A percentile compares a stretch with the other conserved stretches of the same genome.
These are phyloP conservation scores for Sepioteuthis lessoniana DNA, from an alignment of 2,888 invertebrate species.

Conservation along the genomic window DNA sequence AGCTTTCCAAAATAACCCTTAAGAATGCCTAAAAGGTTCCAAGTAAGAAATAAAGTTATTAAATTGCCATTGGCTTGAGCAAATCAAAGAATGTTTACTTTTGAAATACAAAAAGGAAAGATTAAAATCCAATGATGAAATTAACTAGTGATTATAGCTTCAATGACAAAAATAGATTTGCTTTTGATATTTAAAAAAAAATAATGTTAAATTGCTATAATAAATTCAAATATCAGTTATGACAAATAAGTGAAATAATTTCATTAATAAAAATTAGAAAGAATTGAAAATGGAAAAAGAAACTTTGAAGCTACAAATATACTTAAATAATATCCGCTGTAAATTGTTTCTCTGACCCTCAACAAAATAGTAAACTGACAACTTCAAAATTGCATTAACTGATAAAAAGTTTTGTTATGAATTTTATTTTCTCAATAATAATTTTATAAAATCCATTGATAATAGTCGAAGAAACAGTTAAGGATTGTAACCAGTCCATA, in stretches of 20 bases:
- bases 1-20: constrained; percentile 10
- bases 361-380: background rate
- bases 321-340: too few species aligned
- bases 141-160: background rate
- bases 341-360: background rate
- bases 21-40: background rate
- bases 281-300: background rate
- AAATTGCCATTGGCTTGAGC: background rate
- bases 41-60: background rate
- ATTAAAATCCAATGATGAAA: background rate
- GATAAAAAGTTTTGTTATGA: background rate
- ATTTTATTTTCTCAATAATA: background rate
- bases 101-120: background rate
- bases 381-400: background rate
- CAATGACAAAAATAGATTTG: background rate
- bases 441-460: background rate
- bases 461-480: background rate
- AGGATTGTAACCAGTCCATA: constrained; percentile 25
- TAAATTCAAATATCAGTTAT: background rate
- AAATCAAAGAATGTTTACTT: background rate
- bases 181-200: background rate
- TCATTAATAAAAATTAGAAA: background rate
- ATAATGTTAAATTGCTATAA: background rate
- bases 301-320: background rate
- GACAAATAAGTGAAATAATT: background rate